Percentiles rank a stretch among this genome's conserved stretches.
Conservation (phyloP, 2,113 vertebrate species). For the Psammodynastes pulverulentus region DNA sequence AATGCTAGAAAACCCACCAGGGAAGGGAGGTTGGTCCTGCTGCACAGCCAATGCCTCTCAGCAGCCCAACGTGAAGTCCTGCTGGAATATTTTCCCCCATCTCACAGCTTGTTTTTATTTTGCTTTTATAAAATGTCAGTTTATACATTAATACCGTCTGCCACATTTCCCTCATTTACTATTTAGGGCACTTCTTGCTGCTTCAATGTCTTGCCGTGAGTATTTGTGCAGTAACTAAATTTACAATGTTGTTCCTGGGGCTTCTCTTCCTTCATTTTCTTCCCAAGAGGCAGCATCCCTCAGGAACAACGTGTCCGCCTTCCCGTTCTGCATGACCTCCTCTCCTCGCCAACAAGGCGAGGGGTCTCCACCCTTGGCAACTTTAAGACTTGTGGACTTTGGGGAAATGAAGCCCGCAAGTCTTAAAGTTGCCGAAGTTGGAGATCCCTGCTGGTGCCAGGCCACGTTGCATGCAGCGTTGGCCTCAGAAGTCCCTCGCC, state of each 20-base stretch:
- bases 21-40: too few relatives aligned
- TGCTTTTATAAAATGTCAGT: neutral
- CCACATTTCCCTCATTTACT: neutral
- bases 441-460: neutral
- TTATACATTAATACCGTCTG: neutral
- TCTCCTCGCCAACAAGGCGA: neutral
- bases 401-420: neutral
- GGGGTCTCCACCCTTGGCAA: neutral
- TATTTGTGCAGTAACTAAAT: neutral
- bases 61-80: neutral
- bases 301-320: neutral
- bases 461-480: too few relatives aligned
- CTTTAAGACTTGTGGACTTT: neutral
- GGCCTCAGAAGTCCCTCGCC: neutral
- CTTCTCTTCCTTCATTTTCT: neutral
- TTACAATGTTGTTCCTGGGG: too few relatives aligned
- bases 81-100: neutral
- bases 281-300: too few relatives aligned
- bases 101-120: neutral
- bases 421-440: neutral
- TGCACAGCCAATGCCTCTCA: neutral
- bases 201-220: neutral
- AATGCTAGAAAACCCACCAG: too few relatives aligned
- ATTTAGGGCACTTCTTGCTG: constrained; percentile 57
- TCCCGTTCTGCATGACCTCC: neutral